phyloP scores from a whole-genome alignment of 2,888 invertebrate species.

The Caenorhabditis becei region DNA sequence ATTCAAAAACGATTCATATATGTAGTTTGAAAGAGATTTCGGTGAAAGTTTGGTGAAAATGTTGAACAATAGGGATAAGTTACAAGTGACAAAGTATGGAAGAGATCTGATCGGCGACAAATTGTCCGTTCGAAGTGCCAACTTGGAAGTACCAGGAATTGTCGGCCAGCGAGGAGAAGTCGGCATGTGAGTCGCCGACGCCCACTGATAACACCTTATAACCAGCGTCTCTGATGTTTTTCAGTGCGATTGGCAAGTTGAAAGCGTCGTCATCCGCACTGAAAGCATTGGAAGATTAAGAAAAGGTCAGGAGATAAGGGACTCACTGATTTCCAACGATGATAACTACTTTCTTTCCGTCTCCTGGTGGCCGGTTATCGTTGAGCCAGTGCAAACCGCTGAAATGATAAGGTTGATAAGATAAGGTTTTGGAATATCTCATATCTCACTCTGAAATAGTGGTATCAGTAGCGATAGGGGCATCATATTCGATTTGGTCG shows the following conservation, averaged over 20 bases:
- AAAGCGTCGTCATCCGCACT: slow-evolving; percentile 8
- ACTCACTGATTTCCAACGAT: slow-evolving; percentile 36
- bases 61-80: slow-evolving; percentile 19
- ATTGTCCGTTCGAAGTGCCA: slow-evolving; percentile 28
- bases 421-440: neutral
- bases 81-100: slow-evolving; percentile 45
- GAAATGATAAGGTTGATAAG: neutral
- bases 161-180: slow-evolving; percentile 17
- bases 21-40: slow-evolving; percentile 47
- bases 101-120: slow-evolving; percentile 49
- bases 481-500: neutral
- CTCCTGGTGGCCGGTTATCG: neutral
- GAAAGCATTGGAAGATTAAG: neutral
- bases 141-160: slow-evolving; percentile 53
- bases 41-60: slow-evolving; percentile 20
- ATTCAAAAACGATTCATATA: slow-evolving; percentile 24
- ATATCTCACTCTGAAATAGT: slow-evolving; percentile 31
- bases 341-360: slow-evolving; percentile 24
- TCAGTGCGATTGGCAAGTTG: neutral
- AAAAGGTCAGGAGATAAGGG: neutral
- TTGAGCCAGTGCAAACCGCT: slow-evolving; percentile 34
- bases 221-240: slow-evolving; percentile 1
- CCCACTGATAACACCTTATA: slow-evolving; percentile 36
- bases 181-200: slow-evolving; percentile 5
- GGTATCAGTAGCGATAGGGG: neutral